phyloP scores from a whole-genome alignment of 37 sponge, comb jelly and placozoan species.

The Lycopodina hypogea region DNA sequence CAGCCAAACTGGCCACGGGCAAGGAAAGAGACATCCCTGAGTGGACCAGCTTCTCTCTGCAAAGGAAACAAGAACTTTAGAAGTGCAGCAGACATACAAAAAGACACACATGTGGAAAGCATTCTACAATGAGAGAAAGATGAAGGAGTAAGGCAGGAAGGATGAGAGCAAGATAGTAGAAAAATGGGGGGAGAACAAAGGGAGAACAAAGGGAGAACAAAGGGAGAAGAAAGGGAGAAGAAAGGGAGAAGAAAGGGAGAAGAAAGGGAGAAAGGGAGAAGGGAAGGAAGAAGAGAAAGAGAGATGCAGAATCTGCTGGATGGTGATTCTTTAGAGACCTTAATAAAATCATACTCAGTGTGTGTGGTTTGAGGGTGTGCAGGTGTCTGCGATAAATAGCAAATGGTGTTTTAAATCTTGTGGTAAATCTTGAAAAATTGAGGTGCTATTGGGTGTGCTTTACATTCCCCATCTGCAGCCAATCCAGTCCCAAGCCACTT shows the following conservation, averaged over 20 bases:
- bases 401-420: too few species aligned
- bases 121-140: slow-evolving; percentile 5
- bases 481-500: too few species aligned
- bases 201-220: neutral
- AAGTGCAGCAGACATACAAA: neutral
- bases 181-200: slow-evolving; percentile 9
- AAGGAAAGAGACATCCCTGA: neutral
- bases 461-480: too few species aligned
- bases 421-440: too few species aligned
- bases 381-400: too few species aligned
- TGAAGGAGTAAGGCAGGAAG: too few species aligned
- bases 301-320: neutral
- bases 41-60: slow-evolving; percentile 4
- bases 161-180: slow-evolving; percentile 5
- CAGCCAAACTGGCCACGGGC: neutral
- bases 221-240: neutral
- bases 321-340: too few species aligned
- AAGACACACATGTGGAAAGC: neutral
- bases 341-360: too few species aligned
- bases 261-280: slow-evolving; percentile 12
- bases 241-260: neutral
- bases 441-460: too few species aligned
- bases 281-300: neutral
- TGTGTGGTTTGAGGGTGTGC: too few species aligned
- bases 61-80: neutral